Evolutionary conservation across 2,888 invertebrate species (phyloP), one percentile per base, ranked within the genome.

Genomic region (Andrena trimmerana): DNA sequence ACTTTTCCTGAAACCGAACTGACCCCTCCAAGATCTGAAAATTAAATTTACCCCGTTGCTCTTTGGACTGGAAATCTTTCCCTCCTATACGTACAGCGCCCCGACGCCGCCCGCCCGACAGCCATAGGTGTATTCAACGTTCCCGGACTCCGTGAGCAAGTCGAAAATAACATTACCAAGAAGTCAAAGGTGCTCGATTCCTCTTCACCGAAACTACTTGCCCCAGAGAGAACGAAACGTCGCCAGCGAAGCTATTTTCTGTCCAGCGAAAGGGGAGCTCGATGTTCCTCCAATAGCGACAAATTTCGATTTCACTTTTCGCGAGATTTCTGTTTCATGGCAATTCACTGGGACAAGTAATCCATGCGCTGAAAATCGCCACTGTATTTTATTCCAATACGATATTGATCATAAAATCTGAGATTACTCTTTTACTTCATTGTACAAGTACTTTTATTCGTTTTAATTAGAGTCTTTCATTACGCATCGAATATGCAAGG

Each of bases 101-200:
- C 52, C 65, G 31, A 57, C 27, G 42, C 68, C 54, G 29, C 33
- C 48, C 36, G 52, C 42, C 57, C 59, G 50, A 33, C 33, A 54
- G 16, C 48, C 52, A 29, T 68, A n/a, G n/a, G 27, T 69, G 68
- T 31, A 62, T 74, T 77, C 68, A 68, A 73, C 78, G 73, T 75
- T 71, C 42, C 66, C 63, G 33, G 27, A 50, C 57, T 52, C 57
- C 27, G 60, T 31, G 57, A 65, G 63, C 63, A 70, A 57, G 54
- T 75, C 48, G 27, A 62, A 78, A 83, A 85, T 83, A 66, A 78
- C 81, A 86, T 88, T 83, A 88, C 71, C 54, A 66, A 68, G 67
- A 77, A 69, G 70, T 33, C 80, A 57, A 48, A 63, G 78, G 42
- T 76, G 68, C 62, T 66, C 71, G 71, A 84, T 87, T 65, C 54